phyloP scores from a whole-genome alignment of 2,113 vertebrate genomes.

The Paracanthobrama guichenoti region DNA sequence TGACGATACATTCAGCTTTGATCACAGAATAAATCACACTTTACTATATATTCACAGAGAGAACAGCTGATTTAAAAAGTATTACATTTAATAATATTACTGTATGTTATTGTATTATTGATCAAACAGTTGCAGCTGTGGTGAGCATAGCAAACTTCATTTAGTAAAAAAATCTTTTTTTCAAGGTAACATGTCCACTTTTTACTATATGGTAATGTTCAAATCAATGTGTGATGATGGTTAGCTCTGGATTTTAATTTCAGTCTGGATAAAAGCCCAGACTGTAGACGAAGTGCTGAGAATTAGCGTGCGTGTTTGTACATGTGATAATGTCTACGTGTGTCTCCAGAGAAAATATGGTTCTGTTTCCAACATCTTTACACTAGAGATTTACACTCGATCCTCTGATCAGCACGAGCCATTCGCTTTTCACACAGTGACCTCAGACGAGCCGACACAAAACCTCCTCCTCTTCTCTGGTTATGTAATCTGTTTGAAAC shows the following conservation, averaged over 20 bases:
- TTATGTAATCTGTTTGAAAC: too few relatives aligned
- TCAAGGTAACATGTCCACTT: background rate
- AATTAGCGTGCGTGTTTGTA: background rate
- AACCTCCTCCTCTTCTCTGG: background rate
- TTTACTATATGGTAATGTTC: background rate
- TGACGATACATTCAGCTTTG: too few relatives aligned
- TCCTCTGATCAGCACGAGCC: background rate
- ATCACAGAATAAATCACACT: too few relatives aligned
- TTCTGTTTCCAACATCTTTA: background rate
- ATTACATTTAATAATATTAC: too few relatives aligned
- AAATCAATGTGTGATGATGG: background rate
- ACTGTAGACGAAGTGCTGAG: background rate
- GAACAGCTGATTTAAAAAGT: too few relatives aligned
- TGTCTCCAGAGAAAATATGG: background rate
- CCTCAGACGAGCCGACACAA: conserved; percentile 13
- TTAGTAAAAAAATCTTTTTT: background rate
- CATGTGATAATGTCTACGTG: background rate
- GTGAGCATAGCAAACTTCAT: too few relatives aligned
- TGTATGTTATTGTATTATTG: too few relatives aligned
- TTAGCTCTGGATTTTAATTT: background rate
- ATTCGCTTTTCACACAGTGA: background rate
- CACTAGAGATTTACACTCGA: background rate
- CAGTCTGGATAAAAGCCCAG: background rate
- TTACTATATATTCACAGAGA: too few relatives aligned
- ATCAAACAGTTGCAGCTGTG: too few relatives aligned